A percentile compares a stretch with the other conserved stretches of the same genome.
phyloP scores from a whole-genome alignment of 2,888 invertebrate genomes.

The Conomelus anceps region DNA sequence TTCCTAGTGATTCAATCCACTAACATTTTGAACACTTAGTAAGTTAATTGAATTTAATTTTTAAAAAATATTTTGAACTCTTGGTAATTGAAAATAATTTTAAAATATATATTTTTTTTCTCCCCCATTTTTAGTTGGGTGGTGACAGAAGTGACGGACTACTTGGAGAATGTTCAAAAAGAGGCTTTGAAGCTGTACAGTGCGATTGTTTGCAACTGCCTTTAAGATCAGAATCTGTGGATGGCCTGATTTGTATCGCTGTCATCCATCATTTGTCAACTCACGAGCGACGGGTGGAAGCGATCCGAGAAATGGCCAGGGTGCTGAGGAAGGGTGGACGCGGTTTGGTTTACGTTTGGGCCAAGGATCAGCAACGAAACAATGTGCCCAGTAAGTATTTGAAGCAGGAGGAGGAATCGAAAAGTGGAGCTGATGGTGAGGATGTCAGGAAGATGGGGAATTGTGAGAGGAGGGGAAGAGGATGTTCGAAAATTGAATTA shows the following conservation, averaged over 20 bases:
- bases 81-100: neutral
- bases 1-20: too few species aligned
- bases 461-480: neutral
- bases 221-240: slow-evolving; percentile 58
- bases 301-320: slow-evolving; percentile 68
- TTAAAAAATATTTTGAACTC: too few species aligned
- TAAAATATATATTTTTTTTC: neutral
- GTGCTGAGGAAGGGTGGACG: slow-evolving; percentile 65
- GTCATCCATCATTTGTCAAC: slow-evolving; percentile 94
- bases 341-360: slow-evolving; percentile 93
- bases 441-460: neutral
- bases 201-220: slow-evolving; percentile 73
- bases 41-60: too few species aligned
- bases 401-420: slow-evolving; percentile 49
- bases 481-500: neutral
- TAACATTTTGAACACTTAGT: too few species aligned
- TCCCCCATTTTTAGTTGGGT: slow-evolving; percentile 54
- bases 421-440: slow-evolving; percentile 39
- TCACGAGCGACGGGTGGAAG: slow-evolving; percentile 62
- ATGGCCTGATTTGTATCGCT: slow-evolving; percentile 87
- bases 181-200: slow-evolving; percentile 60
- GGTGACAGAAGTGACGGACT: slow-evolving; percentile 72
- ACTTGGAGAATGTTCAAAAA: slow-evolving; percentile 52
- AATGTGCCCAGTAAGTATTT: slow-evolving; percentile 62
- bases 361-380: slow-evolving; percentile 73